Percentiles rank a stretch among this genome's conserved stretches.
phyloP scores from a whole-genome alignment of 2,113 vertebrate genomes.

The Ophiodon elongatus region DNA sequence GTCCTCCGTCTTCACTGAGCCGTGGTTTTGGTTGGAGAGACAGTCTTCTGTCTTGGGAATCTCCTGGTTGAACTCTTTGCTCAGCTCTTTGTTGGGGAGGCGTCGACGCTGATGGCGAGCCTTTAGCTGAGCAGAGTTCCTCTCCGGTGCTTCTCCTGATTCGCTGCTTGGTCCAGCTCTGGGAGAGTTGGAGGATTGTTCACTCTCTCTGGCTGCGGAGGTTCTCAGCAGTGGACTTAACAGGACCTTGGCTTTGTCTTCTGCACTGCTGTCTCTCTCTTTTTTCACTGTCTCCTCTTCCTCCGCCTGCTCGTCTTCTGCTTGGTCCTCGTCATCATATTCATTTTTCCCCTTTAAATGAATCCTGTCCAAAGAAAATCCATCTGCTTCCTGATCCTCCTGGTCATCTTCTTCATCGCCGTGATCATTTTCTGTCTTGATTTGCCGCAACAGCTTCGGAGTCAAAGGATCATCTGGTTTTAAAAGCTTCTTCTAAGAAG shows the following conservation, averaged over 20 bases:
- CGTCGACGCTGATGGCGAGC: slow-evolving; percentile 88
- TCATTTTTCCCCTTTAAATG: slow-evolving; percentile 56
- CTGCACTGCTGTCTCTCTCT: slow-evolving; percentile 47
- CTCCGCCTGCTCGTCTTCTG: slow-evolving; percentile 56
- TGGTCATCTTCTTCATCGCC: slow-evolving; percentile 75
- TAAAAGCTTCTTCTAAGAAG: slow-evolving; percentile 87
- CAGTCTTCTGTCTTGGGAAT: slow-evolving; percentile 90
- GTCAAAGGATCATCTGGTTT: slow-evolving; percentile 87
- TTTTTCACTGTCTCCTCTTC: slow-evolving; percentile 52
- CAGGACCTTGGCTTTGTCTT: slow-evolving; percentile 65
- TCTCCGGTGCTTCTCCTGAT: slow-evolving; percentile 84
- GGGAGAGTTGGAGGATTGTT: slow-evolving; percentile 89
- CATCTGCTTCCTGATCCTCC: slow-evolving; percentile 72
- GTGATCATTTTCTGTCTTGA: slow-evolving; percentile 91
- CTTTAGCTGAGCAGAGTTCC: slow-evolving; percentile 83
- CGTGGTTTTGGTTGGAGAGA: slow-evolving; percentile 88
- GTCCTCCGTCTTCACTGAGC: slow-evolving; percentile 90
- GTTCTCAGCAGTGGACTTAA: slow-evolving; percentile 76
- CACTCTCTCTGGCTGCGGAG: slow-evolving; percentile 84
- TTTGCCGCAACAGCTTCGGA: slow-evolving; percentile 87
- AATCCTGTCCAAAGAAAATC: slow-evolving; percentile 56
- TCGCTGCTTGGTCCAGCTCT: slow-evolving; percentile 90
- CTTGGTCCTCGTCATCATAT: slow-evolving; percentile 48
- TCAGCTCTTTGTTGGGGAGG: slow-evolving; percentile 90
- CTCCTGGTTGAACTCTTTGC: slow-evolving; percentile 93